phyloP scores from a whole-genome alignment of 1,140 invertebrate species.

The Paraescarpia echinospica region DNA sequence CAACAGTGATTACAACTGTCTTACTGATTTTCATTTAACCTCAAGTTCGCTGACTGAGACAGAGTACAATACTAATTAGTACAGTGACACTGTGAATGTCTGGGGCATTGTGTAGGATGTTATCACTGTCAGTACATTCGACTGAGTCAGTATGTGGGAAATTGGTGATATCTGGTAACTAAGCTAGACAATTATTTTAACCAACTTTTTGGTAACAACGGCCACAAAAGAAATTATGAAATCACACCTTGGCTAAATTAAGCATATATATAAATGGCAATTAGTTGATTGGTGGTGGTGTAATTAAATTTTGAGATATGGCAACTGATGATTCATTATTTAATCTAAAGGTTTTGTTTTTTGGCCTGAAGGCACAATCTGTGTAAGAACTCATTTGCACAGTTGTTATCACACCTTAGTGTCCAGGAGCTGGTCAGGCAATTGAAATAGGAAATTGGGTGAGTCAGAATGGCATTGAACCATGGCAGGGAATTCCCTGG shows the following conservation, averaged over 20 bases:
- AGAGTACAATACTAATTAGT: background rate
- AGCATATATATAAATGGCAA: background rate
- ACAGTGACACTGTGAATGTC: background rate
- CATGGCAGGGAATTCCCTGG: background rate
- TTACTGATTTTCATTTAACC: background rate
- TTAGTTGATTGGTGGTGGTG: background rate
- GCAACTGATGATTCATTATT: background rate
- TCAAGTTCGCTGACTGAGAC: background rate
- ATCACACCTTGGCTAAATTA: background rate
- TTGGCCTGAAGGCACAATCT: background rate
- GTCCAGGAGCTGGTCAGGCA: background rate
- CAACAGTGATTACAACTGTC: background rate
- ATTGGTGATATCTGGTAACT: background rate
- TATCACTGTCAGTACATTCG: background rate
- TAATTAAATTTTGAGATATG: background rate
- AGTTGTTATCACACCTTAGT: background rate
- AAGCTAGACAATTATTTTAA: background rate
- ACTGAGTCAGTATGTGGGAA: background rate
- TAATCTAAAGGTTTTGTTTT: background rate
- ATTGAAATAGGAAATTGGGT: constrained; percentile 6
- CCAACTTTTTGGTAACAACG: background rate
- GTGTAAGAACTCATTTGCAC: background rate
- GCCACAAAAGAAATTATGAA: background rate
- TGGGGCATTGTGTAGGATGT: background rate
- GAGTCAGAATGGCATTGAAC: background rate